Percentiles rank a stretch among this genome's conserved stretches.
phyloP scores from a whole-genome alignment of 1,140 invertebrate genomes.

The Aphaenogaster rudis region DNA sequence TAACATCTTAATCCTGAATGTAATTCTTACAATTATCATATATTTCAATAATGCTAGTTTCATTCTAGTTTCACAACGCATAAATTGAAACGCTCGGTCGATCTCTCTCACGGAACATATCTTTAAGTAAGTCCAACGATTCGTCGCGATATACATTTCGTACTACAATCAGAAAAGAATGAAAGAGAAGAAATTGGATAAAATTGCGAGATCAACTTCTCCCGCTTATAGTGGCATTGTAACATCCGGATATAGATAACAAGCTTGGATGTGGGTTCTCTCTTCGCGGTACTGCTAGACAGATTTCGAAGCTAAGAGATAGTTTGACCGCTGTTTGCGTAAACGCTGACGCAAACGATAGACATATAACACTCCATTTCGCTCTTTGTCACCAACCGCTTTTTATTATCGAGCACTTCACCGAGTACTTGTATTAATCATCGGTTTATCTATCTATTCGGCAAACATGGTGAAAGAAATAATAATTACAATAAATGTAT shows the following conservation, averaged over 20 bases:
- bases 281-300: not conserved
- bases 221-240: not conserved
- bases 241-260: conserved; percentile 27
- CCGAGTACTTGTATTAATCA: not conserved
- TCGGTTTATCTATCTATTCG: not conserved
- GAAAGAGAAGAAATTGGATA: not conserved
- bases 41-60: not conserved
- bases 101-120: not conserved
- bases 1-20: not conserved
- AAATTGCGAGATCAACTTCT: conserved; percentile 6
- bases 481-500: not conserved
- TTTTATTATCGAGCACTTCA: conserved; percentile 8
- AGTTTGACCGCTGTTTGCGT: conserved; percentile 35
- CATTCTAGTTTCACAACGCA: not conserved
- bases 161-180: not conserved
- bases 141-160: not conserved
- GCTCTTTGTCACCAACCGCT: not conserved
- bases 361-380: conserved; percentile 12
- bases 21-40: not conserved
- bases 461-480: not conserved
- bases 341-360: conserved; percentile 55
- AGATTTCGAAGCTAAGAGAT: not conserved
- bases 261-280: not conserved
- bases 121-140: conserved; percentile 2
- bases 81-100: not conserved